A percentile compares a stretch with the other conserved stretches of the same genome.
Conservation (phyloP, 2,113 vertebrate species). For the Macroglossus sobrinus region DNA sequence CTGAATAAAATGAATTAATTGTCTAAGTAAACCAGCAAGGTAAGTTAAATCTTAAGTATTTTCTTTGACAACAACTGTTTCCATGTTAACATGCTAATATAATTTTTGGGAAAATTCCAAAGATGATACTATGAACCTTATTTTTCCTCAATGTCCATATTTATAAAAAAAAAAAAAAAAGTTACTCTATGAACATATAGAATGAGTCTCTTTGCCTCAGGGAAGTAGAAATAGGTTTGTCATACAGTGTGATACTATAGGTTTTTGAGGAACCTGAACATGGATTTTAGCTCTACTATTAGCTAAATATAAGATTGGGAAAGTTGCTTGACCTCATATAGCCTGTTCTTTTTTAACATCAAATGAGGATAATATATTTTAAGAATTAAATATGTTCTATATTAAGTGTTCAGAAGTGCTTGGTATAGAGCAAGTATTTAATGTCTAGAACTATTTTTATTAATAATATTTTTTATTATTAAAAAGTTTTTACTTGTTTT, state of each 20-base stretch:
- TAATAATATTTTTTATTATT: background rate
- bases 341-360: background rate
- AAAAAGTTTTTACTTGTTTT: background rate
- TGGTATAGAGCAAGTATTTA: background rate
- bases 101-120: slow-evolving; percentile 50
- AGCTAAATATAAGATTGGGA: background rate
- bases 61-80: slow-evolving; percentile 8
- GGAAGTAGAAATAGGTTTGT: background rate
- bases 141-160: background rate
- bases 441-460: background rate
- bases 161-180: background rate
- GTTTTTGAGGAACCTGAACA: background rate
- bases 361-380: background rate
- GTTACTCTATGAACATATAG: background rate
- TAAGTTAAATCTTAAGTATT: background rate
- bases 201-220: background rate
- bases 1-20: background rate
- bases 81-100: slow-evolving; percentile 31
- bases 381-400: background rate
- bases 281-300: background rate
- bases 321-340: background rate
- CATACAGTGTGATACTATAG: background rate
- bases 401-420: background rate
- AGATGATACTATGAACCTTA: background rate
- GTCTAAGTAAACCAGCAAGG: background rate